Evolutionary conservation across 1,140 invertebrate genomes (phyloP).

Genomic region (Phenacoccus solenopsis): DNA sequence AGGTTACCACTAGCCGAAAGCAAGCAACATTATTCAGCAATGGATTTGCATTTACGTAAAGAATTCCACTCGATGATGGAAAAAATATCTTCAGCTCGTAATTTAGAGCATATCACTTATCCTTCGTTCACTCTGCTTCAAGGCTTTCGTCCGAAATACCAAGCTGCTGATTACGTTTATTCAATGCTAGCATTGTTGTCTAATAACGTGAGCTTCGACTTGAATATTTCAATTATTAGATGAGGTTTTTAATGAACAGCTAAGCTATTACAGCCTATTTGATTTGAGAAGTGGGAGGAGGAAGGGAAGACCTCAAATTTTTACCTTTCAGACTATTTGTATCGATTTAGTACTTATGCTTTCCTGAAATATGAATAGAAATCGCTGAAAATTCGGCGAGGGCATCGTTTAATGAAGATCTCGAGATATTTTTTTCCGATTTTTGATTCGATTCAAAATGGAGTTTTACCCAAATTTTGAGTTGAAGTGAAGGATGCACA

Average conservation of each 20-base stretch:
- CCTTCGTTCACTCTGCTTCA: slow-evolving; percentile 59
- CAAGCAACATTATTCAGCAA: slow-evolving; percentile 67
- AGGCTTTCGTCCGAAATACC: slow-evolving; percentile 66
- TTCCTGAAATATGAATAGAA: too few relatives aligned
- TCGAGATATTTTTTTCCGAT: too few relatives aligned
- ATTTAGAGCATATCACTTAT: slow-evolving; percentile 55
- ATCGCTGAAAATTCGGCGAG: too few relatives aligned
- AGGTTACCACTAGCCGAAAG: slow-evolving; percentile 76
- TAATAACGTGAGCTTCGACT: slow-evolving; percentile 46
- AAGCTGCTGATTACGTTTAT: slow-evolving; percentile 72
- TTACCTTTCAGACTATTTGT: neutral
- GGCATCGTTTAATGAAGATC: too few relatives aligned
- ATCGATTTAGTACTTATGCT: too few relatives aligned
- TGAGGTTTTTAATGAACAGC: too few relatives aligned
- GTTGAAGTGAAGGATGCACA: too few relatives aligned
- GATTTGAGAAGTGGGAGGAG: too few relatives aligned
- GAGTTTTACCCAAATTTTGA: too few relatives aligned
- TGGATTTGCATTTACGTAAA: slow-evolving; percentile 72
- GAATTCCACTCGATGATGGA: slow-evolving; percentile 64
- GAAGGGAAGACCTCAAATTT: too few relatives aligned
- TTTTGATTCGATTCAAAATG: too few relatives aligned
- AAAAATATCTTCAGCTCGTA: slow-evolving; percentile 65
- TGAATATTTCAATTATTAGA: neutral
- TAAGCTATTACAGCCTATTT: too few relatives aligned
- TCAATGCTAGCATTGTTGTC: slow-evolving; percentile 69